Percentiles rank a stretch among this genome's conserved stretches.
Conservation (phyloP, 1,140 invertebrate species). For the Tetragnatha versicolor region DNA sequence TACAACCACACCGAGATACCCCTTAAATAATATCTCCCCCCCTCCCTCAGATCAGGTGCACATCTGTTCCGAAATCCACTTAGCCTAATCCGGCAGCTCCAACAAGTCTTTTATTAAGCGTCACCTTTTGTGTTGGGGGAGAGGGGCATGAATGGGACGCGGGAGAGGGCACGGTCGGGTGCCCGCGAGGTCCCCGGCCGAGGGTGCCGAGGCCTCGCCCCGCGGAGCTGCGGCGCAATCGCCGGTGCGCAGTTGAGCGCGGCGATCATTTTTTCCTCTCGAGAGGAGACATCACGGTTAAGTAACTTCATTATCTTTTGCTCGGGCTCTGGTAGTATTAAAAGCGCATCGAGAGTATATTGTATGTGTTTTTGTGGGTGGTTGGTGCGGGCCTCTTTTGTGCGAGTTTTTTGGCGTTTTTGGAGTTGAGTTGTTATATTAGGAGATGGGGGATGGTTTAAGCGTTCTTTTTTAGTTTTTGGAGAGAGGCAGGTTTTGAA, state of each 20-base stretch:
- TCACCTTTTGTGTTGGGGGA: slow-evolving; percentile 46
- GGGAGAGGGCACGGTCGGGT: slow-evolving; percentile 21
- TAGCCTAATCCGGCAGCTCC: slow-evolving; percentile 35
- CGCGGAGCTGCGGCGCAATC: background rate
- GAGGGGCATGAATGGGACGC: background rate
- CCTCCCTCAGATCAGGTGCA: slow-evolving; percentile 13
- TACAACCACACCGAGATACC: background rate
- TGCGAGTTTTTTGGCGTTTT: too few relatives aligned
- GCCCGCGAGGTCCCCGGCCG: slow-evolving; percentile 4
- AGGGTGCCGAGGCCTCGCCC: background rate
- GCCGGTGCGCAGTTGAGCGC: background rate
- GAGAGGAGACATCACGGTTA: slow-evolving; percentile 30
- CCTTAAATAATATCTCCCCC: background rate
- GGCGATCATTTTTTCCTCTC: background rate
- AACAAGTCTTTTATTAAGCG: slow-evolving; percentile 54
- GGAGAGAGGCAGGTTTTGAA: too few relatives aligned
- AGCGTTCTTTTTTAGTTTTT: too few relatives aligned
- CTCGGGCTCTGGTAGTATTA: background rate
- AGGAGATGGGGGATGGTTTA: too few relatives aligned
- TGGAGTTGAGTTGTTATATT: too few relatives aligned
- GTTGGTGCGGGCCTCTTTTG: too few relatives aligned
- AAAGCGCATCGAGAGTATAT: slow-evolving; percentile 30
- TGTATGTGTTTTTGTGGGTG: too few relatives aligned
- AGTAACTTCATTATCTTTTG: slow-evolving; percentile 45
- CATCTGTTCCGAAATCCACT: slow-evolving; percentile 44